These are phyloP conservation scores for Morpho deidamia DNA, from an alignment of 2,888 invertebrate species.

Conservation along the genomic window DNA sequence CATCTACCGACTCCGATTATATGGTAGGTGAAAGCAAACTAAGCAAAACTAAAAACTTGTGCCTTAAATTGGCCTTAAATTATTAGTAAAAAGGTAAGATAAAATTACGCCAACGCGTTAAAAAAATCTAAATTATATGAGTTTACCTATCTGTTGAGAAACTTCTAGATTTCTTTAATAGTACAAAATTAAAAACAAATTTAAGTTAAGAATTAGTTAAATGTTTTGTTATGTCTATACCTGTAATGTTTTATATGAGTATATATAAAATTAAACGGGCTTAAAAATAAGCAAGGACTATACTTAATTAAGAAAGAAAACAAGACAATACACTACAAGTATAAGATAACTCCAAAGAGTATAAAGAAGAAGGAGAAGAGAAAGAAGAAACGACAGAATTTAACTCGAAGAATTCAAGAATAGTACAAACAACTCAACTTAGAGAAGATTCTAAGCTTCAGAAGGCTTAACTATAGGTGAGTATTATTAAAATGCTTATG, in stretches of 20 bases:
- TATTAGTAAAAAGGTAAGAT: conserved; percentile 73
- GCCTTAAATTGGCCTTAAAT: conserved; percentile 80
- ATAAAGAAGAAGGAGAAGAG: conserved; percentile 20
- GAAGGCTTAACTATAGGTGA: conserved; percentile 14
- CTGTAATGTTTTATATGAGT: conserved; percentile 72
- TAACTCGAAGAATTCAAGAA: conserved; percentile 5
- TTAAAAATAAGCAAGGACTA: conserved; percentile 53
- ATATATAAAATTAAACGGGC: conserved; percentile 64
- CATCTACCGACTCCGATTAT: conserved; percentile 62
- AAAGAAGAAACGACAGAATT: conserved; percentile 10
- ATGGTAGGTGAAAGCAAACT: conserved; percentile 61
- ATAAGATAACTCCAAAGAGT: conserved; percentile 26
- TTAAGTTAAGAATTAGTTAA: conserved; percentile 74
- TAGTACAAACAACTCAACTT: conserved; percentile 7
- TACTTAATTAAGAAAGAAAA: conserved; percentile 48
- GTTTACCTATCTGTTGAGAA: conserved; percentile 73
- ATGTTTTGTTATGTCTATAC: conserved; percentile 71
- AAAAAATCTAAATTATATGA: conserved; percentile 67
- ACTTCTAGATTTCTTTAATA: conserved; percentile 76
- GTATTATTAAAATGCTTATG: not conserved
- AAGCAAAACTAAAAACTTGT: conserved; percentile 57
- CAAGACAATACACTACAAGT: conserved; percentile 52
- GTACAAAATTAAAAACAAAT: conserved; percentile 76
- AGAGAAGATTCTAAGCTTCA: conserved; percentile 12
- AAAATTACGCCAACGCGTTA: conserved; percentile 60